A percentile compares a stretch with the other conserved stretches of the same genome.
Conservation (phyloP, 2,888 invertebrate species). For the Lasius fuliginosus region DNA sequence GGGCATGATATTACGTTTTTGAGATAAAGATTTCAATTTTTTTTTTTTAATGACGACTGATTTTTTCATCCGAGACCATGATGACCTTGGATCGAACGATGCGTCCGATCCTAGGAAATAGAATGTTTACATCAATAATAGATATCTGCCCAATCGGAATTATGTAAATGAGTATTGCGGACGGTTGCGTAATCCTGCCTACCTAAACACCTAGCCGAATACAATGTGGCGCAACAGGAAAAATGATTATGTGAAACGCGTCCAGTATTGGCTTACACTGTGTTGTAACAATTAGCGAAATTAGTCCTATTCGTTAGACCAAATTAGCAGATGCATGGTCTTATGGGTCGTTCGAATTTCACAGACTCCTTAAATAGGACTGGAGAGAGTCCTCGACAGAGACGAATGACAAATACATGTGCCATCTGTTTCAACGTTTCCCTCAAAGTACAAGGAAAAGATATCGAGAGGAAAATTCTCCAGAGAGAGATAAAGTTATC, state of each 20-base stretch:
- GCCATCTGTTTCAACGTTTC: no score
- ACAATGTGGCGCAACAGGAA: slow-evolving; percentile 56
- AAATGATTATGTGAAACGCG: slow-evolving; percentile 58
- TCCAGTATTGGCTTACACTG: neutral
- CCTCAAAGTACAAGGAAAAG: neutral
- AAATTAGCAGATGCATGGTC: neutral
- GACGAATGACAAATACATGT: neutral
- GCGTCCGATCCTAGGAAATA: neutral
- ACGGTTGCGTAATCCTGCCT: slow-evolving; percentile 63
- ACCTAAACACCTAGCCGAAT: slow-evolving; percentile 56
- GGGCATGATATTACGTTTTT: neutral
- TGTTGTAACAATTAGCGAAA: slow-evolving; percentile 19
- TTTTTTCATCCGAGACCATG: neutral
- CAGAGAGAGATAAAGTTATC: neutral
- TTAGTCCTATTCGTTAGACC: neutral
- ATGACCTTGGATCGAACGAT: neutral
- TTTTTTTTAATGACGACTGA: neutral
- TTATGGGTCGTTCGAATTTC: neutral
- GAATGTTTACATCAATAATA: neutral
- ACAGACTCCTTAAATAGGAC: neutral
- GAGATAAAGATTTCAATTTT: neutral
- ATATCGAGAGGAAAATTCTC: neutral
- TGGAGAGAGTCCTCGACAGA: neutral
- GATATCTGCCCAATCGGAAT: slow-evolving; percentile 51
- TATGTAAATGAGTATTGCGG: slow-evolving; percentile 59